Base-by-base conservation (phyloP, 2,888 invertebrate species). In the Pristionchus maxplancki region DNA sequence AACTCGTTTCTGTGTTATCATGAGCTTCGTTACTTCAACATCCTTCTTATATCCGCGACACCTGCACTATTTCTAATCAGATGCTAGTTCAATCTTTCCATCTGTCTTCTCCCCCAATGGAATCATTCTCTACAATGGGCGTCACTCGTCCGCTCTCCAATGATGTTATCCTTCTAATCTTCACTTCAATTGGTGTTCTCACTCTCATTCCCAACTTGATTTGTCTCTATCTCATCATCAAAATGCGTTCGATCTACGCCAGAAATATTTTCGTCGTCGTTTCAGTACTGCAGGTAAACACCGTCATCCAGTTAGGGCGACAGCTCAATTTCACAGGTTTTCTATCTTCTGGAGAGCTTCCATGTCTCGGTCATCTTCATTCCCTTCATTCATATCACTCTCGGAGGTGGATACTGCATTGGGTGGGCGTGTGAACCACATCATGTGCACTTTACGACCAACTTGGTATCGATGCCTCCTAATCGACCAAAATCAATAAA, bases 171-270 rank as follows among this genome's bases (percentile, higher is more conserved):
- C 31, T 67, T 15, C 64, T 67, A 2, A 67, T 67, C 64, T 67
- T 67, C 34, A 67, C 64, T 28, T 67, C 64, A 0, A 67, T 67
- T 13, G 64, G 64, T 11, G 34, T 67, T 6, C 31, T 67, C 64
- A 67, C 64, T 67, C 64, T 67, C 64, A 67, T 67, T 34, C 64
- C 64, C 5, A 67, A 67, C 31, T 17, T 67, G 31, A 31, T 67
- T 34, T 67, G 64, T 67, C 64, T 67, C 15, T 67, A 67, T 67
- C 64, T 67, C 64, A 67, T 67, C 64, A 67, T 67, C 64, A 67
- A 67, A 31, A 13, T 67, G 31, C 64, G 64, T 3, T 13, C 64
- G 1, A 67, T 67, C 31, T 67, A 67, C 64, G 64, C 64, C 13
- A 11, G 64, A 31, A 67, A 67, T 6, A 34, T 67, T 1, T 67